Base-by-base conservation (phyloP, 2,888 invertebrate species). In the Seladonia tumulorum region DNA sequence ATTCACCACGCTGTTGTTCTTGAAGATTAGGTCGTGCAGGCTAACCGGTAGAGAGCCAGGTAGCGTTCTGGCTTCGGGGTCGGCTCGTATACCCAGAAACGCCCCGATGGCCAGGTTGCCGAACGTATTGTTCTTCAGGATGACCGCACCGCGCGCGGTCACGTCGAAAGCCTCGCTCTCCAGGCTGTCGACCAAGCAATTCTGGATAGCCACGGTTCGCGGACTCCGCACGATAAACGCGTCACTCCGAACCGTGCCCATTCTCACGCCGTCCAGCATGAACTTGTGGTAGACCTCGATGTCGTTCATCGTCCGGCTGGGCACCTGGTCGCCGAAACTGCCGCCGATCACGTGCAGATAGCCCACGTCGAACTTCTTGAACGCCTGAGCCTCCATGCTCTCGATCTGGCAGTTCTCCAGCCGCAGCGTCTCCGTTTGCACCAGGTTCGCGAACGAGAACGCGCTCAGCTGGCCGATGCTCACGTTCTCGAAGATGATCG, bases 361-460 rank as follows among this genome's bases (percentile, higher is more conserved):
- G 57, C 96, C 96, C 0, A 97, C 96, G 45, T 97, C 96, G 93
- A 98, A 97, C 95, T 97, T 97, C 92, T 98, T 98, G 92, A 98
- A 98, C 3, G 97, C 96, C 95, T 98, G 97, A 66, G 96, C 96
- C 89, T 97, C 97, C 73, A 98, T 96, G 75, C 95, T 96, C 68
- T 96, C 95, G 71, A 97, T 96, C 4, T 94, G 94, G 81, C 97
- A 97, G 90, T 97, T 96, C 53, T 95, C 95, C 87, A 98, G 95
- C 88, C 96, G 96, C 82, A 98, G 96, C 76, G 96, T 96, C 90
- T 97, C 96, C 76, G 96, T 96, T 90, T 96, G 96, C 73, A 96
- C 95, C 70, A 98, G 96, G 94, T 97, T 97, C 84, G 97, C 97
- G 93, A 98, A 97, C 0, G 97, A 97, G 94, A 97, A 98, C 0